phyloP scores from a whole-genome alignment of 2,888 invertebrate genomes.

The Frankliniella intonsa region DNA sequence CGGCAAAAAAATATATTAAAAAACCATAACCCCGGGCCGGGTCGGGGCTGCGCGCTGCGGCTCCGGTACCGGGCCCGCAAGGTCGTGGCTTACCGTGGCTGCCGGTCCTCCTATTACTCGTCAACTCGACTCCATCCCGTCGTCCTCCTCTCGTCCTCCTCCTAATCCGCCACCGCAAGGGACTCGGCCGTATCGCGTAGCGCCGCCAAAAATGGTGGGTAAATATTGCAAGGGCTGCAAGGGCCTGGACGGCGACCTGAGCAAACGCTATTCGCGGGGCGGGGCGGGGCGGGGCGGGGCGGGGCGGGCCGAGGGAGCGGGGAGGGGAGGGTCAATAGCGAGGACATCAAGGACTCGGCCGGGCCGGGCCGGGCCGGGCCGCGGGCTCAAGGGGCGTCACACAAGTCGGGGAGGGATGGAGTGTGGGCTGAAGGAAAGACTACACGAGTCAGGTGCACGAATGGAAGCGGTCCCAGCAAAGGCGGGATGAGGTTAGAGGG shows the following conservation, averaged over 20 bases:
- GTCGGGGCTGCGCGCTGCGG: too few species aligned
- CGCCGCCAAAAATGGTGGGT: not conserved
- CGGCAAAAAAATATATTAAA: not conserved
- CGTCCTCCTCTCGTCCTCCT: too few species aligned
- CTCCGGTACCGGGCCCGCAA: too few species aligned
- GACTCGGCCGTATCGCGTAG: not conserved
- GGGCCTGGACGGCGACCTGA: too few species aligned
- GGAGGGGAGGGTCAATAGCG: not conserved
- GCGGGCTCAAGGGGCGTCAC: slow-evolving; percentile 19
- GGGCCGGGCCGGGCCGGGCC: not conserved
- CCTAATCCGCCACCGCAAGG: not conserved
- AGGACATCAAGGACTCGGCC: not conserved
- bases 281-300: not conserved
- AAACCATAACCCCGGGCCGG: not conserved
- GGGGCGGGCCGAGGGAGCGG: not conserved
- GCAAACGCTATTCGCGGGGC: too few species aligned
- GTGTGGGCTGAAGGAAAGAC: slow-evolving; percentile 13
- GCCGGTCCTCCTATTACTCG: too few species aligned
- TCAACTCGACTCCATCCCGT: too few species aligned
- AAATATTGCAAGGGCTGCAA: too few species aligned
- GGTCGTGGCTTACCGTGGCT: too few species aligned
- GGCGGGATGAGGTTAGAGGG: slow-evolving; percentile 40
- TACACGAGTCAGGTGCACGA: slow-evolving; percentile 27
- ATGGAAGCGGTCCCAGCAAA: slow-evolving; percentile 32
- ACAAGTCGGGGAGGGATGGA: too few species aligned